phyloP scores from a whole-genome alignment of 1,140 invertebrate genomes.

The Nephila pilipes region DNA sequence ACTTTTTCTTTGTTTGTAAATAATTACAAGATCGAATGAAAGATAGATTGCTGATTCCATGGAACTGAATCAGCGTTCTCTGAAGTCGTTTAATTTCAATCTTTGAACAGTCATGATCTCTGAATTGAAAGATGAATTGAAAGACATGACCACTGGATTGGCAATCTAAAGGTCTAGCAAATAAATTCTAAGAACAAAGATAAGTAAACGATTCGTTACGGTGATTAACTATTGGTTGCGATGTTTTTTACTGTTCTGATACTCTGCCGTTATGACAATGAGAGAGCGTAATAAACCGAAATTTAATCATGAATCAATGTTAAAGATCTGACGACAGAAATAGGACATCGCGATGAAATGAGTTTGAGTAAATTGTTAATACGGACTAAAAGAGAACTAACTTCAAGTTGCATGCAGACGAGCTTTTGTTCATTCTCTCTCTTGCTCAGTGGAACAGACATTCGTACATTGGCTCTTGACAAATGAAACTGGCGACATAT shows the following conservation, averaged over 20 bases:
- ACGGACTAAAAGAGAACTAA: neutral
- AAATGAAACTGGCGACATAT: neutral
- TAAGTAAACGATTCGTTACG: neutral
- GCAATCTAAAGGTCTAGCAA: neutral
- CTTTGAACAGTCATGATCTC: no score
- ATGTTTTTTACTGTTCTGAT: neutral
- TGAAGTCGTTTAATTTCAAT: no score
- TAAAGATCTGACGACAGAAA: neutral
- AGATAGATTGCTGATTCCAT: no score
- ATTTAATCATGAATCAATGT: constrained; percentile 6
- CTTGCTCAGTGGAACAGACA: neutral
- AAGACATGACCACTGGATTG: neutral
- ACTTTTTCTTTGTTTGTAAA: no score
- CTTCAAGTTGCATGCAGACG: constrained; percentile 8
- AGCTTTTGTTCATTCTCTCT: neutral
- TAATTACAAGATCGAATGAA: no score
- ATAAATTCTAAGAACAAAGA: neutral
- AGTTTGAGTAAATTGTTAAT: neutral
- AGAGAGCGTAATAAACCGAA: neutral
- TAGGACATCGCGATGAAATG: neutral
- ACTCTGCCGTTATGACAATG: neutral
- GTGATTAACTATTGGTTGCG: neutral
- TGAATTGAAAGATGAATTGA: neutral
- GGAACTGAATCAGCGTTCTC: no score
- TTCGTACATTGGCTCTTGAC: neutral